These are phyloP conservation scores for Spatulosminthurus flaviceps DNA, from an alignment of 2,888 invertebrate species.

Conservation along the genomic window DNA sequence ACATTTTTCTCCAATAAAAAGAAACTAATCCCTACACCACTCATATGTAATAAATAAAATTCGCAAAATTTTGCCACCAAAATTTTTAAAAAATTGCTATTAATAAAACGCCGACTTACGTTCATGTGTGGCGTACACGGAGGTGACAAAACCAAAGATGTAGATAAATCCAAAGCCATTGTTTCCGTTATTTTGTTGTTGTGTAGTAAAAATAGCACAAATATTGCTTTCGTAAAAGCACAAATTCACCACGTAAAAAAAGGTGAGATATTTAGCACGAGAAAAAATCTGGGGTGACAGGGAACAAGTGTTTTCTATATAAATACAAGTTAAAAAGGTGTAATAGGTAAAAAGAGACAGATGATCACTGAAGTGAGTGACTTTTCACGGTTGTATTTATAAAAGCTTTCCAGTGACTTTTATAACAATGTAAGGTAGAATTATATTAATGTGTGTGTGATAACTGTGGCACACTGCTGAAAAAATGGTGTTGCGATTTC, in stretches of 20 bases:
- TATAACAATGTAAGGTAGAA: neutral
- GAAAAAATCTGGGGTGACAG: too few relatives aligned
- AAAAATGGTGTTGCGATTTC: constrained; percentile 1
- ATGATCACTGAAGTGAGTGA: too few relatives aligned
- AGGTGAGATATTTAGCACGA: neutral
- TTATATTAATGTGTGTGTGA: neutral
- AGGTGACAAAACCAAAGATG: constrained; percentile 71
- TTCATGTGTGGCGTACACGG: constrained; percentile 75
- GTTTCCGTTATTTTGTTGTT: neutral
- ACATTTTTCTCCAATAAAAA: too few relatives aligned
- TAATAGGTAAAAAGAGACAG: too few relatives aligned
- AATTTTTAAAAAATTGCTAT: neutral
- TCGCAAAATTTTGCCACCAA: neutral
- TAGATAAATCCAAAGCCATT: constrained; percentile 61
- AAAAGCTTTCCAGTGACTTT: neutral
- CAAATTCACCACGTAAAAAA: neutral
- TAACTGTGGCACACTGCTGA: neutral
- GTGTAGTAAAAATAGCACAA: neutral
- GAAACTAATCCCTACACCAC: neutral
- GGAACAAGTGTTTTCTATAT: too few relatives aligned
- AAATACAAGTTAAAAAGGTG: too few relatives aligned
- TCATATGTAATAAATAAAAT: neutral
- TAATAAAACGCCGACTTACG: constrained; percentile 36
- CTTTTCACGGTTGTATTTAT: too few relatives aligned
- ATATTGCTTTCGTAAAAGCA: neutral